Evolutionary conservation across 2,888 invertebrate genomes (phyloP).

Genomic region (Leptogaster cylindrica): DNA sequence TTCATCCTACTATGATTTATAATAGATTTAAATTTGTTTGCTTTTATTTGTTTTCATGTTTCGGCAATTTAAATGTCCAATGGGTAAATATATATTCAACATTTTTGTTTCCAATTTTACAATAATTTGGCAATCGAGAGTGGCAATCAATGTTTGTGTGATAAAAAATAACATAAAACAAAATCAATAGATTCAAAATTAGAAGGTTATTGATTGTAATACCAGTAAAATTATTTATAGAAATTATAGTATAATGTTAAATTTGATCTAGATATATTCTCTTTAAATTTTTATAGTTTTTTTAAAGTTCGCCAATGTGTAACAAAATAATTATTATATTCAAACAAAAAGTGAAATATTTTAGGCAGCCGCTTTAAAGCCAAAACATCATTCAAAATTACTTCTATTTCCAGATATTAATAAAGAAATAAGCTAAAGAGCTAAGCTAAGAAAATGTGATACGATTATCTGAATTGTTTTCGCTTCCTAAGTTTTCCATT

Average conservation of each 20-base stretch:
- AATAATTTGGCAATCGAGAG: slow-evolving; percentile 27
- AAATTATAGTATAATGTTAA: background rate
- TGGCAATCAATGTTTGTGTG: slow-evolving; percentile 47
- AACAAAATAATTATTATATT: background rate
- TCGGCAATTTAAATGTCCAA: background rate
- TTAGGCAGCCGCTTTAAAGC: slow-evolving; percentile 25
- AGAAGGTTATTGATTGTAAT: background rate
- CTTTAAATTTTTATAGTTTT: background rate
- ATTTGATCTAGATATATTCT: background rate
- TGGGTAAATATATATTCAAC: background rate
- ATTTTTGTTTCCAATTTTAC: background rate
- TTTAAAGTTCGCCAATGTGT: background rate
- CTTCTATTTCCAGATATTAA: background rate
- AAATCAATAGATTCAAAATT: background rate
- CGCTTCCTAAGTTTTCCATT: no score
- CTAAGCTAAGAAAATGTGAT: background rate
- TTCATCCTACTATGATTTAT: background rate
- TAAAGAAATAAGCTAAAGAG: background rate
- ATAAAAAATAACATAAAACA: slow-evolving; percentile 4
- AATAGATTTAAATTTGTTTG: background rate
- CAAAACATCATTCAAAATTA: slow-evolving; percentile 21
- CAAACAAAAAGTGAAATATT: background rate
- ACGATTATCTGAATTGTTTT: background rate
- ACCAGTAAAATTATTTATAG: background rate
- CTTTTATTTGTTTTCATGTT: background rate